Base-by-base conservation (phyloP, 1,140 invertebrate species). In the Drosophila asahinai region DNA sequence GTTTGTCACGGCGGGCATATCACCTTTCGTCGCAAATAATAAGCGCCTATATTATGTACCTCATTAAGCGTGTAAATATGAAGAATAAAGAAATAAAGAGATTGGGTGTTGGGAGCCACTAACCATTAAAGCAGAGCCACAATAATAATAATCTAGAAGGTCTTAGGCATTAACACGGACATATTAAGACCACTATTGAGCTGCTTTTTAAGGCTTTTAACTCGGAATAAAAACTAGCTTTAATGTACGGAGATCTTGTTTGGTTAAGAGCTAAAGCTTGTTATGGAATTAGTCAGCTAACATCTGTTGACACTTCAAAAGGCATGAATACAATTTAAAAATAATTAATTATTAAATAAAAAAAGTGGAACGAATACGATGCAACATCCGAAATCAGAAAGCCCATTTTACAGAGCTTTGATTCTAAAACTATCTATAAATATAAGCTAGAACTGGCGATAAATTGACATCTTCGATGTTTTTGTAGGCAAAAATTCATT, bases 31-130 rank as follows among this genome's bases (percentile, higher is more conserved):
- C 27, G 30, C 45, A 71, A n/a, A 60, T 60, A 52, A 30, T 60
- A 52, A 30, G 54, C 55, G 17, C 47, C 30, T 22, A 47, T 25
- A 68, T 71, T 68, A 66, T 71, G 63, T 68, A 55, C 30, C 67
- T 68, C 65, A 67, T 71, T 45, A 61, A 59, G 71, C 19, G 45
- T 61, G 47, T 61, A 52, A 52, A 73, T 52, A 43, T 47, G 51
- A 42, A 30, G 66, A 71, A 71, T 40, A 66, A 68, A 47, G 30
- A 25, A 71, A 71, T 48, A 71, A 68, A 68, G 38, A 17, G 43
- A 52, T 43, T 66, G 64, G 40, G 64, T 55, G 48, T 38, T 27
- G 59, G 59, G 22, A 64, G 12, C 42, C 11, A 66, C 42, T 38
- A 60, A 47, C 14, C 58, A 63, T 63, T 47, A 38, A 63, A 33